A percentile compares a stretch with the other conserved stretches of the same genome.
These are phyloP conservation scores for Parotocinclus haroldoi DNA, from an alignment of 2,797 vertebrate species.

Conservation along the genomic window DNA sequence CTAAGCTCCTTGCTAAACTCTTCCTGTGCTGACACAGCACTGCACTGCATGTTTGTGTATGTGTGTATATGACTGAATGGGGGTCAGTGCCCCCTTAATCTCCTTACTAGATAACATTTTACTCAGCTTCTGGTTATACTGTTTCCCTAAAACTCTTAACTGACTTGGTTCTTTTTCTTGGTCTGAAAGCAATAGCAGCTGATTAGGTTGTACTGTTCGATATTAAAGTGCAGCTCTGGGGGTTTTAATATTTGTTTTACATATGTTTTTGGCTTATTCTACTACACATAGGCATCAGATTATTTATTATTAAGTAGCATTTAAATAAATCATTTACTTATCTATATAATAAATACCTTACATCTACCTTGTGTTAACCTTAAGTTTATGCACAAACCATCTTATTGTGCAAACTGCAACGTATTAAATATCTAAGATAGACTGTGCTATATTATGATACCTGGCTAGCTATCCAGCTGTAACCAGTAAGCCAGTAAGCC, in stretches of 20 bases:
- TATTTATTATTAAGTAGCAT: too few relatives aligned
- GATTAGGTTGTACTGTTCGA: not conserved
- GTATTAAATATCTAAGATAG: too few relatives aligned
- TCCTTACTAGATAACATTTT: slow-evolving; percentile 68
- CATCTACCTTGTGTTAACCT: too few relatives aligned
- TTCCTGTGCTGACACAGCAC: slow-evolving; percentile 72
- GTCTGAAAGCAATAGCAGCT: not conserved
- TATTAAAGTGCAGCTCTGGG: not conserved
- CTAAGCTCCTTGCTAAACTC: slow-evolving; percentile 75
- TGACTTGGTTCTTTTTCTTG: not conserved
- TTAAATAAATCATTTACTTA: too few relatives aligned
- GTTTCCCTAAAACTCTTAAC: slow-evolving; percentile 19
- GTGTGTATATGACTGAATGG: slow-evolving; percentile 51
- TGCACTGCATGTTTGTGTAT: slow-evolving; percentile 8
- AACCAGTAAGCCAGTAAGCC: too few relatives aligned
- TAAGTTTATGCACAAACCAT: too few relatives aligned
- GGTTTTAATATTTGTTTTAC: not conserved
- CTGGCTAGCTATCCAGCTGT: too few relatives aligned
- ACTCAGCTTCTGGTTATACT: slow-evolving; percentile 44
- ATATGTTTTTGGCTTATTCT: too few relatives aligned
- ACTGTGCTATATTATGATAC: too few relatives aligned
- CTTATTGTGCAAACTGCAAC: too few relatives aligned
- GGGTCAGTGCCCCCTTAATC: slow-evolving; percentile 70
- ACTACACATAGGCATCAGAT: too few relatives aligned
- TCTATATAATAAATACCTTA: too few relatives aligned